Conservation (phyloP, 1,140 invertebrate species). For the Anagrus nilaparvatae region DNA sequence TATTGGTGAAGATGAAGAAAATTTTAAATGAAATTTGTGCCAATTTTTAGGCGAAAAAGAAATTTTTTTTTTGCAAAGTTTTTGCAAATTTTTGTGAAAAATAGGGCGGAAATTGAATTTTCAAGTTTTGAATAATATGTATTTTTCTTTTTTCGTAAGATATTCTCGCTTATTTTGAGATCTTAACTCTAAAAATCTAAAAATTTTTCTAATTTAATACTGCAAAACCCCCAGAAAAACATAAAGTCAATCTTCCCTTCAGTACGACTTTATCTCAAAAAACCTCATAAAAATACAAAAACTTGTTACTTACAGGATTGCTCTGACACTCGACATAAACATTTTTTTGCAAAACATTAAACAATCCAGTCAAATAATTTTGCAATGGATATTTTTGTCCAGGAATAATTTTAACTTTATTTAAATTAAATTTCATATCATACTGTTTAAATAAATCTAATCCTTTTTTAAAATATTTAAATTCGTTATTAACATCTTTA, state of each 20-base stretch:
- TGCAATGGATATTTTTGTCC: constrained; percentile 45
- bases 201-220: neutral
- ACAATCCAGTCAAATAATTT: constrained; percentile 49
- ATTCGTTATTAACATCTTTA: constrained; percentile 50
- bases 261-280: neutral
- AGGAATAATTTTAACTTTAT: constrained; percentile 47
- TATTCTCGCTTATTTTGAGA: neutral
- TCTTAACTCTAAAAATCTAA: neutral
- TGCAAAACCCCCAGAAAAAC: neutral
- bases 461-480: constrained; percentile 64
- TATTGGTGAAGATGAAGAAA: too few relatives aligned
- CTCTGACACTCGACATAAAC: constrained; percentile 22
- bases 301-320: constrained; percentile 22
- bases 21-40: too few relatives aligned
- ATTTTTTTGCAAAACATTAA: constrained; percentile 22
- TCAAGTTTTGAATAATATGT: neutral
- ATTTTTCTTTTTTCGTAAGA: neutral
- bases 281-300: constrained; percentile 8
- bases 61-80: too few relatives aligned
- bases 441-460: constrained; percentile 52
- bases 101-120: too few relatives aligned
- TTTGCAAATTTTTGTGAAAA: too few relatives aligned
- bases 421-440: constrained; percentile 53
- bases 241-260: neutral
- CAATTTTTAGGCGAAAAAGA: too few relatives aligned